Evolutionary conservation across 2,888 invertebrate species (phyloP).

Genomic region (Hemistola chrysoprasaria): DNA sequence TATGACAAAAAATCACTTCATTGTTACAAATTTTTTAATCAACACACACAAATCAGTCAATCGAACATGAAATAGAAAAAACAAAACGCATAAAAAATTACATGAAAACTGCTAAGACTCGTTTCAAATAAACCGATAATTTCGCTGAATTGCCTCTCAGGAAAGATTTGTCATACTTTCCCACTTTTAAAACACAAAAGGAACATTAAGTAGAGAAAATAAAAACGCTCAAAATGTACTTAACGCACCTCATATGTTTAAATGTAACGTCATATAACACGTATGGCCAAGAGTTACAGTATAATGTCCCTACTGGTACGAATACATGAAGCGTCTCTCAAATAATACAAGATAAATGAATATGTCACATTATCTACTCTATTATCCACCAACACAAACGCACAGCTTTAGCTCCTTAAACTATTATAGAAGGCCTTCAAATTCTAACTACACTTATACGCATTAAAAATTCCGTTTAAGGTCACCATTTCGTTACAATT

Average conservation of each 20-base stretch:
- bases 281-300: constrained; percentile 57
- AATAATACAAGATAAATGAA: constrained; percentile 47
- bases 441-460: constrained; percentile 76
- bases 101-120: no score
- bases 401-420: constrained; percentile 59
- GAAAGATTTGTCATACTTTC: no score
- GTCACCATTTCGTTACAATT: constrained; percentile 75
- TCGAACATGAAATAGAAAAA: no score
- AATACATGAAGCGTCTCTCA: constrained; percentile 42
- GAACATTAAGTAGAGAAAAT: constrained; percentile 38
- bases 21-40: no score
- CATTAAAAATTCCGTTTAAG: constrained; percentile 77
- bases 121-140: no score
- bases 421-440: constrained; percentile 75
- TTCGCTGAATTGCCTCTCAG: no score
- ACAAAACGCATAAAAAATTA: no score
- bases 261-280: constrained; percentile 48
- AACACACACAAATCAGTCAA: no score
- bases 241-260: constrained; percentile 42
- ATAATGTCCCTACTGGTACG: constrained; percentile 36
- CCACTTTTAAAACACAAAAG: constrained; percentile 36
- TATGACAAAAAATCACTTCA: no score
- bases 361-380: constrained; percentile 63
- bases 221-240: constrained; percentile 54
- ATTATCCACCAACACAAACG: constrained; percentile 50